phyloP scores from a whole-genome alignment of 2,113 vertebrate genomes.

The Mugil cephalus region DNA sequence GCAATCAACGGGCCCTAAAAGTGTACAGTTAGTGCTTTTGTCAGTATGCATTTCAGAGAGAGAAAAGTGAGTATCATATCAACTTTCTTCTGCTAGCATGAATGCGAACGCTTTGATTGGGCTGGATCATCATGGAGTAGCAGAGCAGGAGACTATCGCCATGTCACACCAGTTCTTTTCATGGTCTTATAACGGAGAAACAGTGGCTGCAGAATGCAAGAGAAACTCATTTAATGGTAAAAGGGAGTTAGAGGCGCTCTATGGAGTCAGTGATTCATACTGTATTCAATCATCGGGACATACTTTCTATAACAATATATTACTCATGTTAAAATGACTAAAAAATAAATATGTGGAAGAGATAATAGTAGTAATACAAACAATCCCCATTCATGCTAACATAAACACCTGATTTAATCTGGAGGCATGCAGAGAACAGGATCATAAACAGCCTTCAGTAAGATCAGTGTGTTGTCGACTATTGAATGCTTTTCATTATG shows the following conservation, averaged over 20 bases:
- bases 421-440: constrained; percentile 58
- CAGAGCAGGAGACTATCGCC: constrained; percentile 48
- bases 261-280: constrained; percentile 22
- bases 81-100: constrained; percentile 86
- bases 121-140: constrained; percentile 51
- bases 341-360: constrained; percentile 13
- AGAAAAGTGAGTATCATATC: constrained; percentile 85
- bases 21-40: constrained; percentile 95
- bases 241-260: constrained; percentile 22
- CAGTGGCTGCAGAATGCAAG: constrained; percentile 15
- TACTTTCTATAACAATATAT: constrained; percentile 11
- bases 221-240: constrained; percentile 20
- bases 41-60: constrained; percentile 90
- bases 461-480: constrained; percentile 40
- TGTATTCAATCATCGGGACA: constrained; percentile 24
- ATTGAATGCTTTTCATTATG: constrained; percentile 52
- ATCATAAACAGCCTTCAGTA: constrained; percentile 47
- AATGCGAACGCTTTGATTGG: constrained; percentile 79
- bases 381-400: constrained; percentile 87
- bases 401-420: constrained; percentile 80
- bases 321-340: constrained; percentile 21
- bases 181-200: constrained; percentile 26
- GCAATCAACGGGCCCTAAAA: constrained; percentile 99
- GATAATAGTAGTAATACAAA: constrained; percentile 32
- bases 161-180: constrained; percentile 29